Base-by-base conservation (phyloP, 1,140 invertebrate species). In the Meloidogyne chitwoodi region DNA sequence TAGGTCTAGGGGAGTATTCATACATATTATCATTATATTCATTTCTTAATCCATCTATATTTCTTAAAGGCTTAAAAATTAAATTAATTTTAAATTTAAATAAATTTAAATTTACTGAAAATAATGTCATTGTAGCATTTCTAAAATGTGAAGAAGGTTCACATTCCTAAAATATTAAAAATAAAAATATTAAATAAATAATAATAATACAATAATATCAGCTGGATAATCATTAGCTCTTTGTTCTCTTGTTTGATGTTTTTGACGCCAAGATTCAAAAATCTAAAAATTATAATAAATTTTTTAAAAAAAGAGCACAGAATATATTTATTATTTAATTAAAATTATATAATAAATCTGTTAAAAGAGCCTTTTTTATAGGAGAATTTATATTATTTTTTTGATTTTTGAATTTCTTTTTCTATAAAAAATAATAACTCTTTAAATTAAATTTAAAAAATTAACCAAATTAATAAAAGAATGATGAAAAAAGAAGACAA, bases 401-500 rank as follows among this genome's bases (percentile, higher is more conserved):
- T n/a, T n/a, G n/a, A n/a, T n/a, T n/a, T n/a, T n/a, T n/a, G n/a
- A n/a, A n/a, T n/a, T n/a, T n/a, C n/a, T n/a, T n/a, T n/a, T n/a
- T n/a, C n/a, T n/a, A n/a, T n/a, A n/a, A n/a, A n/a, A n/a, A n/a
- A n/a, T n/a, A n/a, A n/a, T n/a, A n/a, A n/a, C n/a, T n/a, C n/a
- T n/a, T n/a, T n/a, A n/a, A n/a, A 16, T 19, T 14, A 63, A 24
- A 34, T n/a, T n/a, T n/a, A n/a, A 61, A n/a, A 72, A 10, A 34
- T 14, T 78, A 24, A 72, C 77, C 69, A 66, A 72, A 79, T 89
- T 88, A 8, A 89, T 83, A 78, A 88, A 89, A 6, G 83, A 81
- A 68, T 85, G 84, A 70, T 86, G 84, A 19, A 83, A 38, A 48
- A 73, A 87, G 80, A 85, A 85, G 27, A 82, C 79, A 14, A 84